phyloP scores from a whole-genome alignment of 2,113 vertebrate genomes.

The Mionectes macconnelli region DNA sequence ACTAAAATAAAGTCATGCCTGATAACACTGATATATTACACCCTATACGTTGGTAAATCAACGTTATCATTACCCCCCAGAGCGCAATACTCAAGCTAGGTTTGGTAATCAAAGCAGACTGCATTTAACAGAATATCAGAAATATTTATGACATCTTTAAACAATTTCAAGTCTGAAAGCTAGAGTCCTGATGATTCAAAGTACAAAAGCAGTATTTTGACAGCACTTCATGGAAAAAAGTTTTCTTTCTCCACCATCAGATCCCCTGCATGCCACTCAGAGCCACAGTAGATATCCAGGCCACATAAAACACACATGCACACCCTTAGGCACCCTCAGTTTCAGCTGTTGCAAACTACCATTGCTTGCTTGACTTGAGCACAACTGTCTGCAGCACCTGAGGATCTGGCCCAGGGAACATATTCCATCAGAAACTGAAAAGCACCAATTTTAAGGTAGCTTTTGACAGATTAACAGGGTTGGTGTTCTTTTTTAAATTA shows the following conservation, averaged over 20 bases:
- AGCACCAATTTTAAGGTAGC: conserved; percentile 45
- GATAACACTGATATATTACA: neutral
- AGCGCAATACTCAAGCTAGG: neutral
- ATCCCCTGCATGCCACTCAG: neutral
- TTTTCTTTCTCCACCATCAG: neutral
- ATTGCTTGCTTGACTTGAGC: neutral
- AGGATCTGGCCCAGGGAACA: neutral
- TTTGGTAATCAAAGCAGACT: conserved; percentile 6
- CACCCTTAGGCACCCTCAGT: neutral
- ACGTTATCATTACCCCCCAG: neutral
- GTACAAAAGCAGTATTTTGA: conserved; percentile 9
- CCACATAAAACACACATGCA: neutral
- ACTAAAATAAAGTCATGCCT: conserved; percentile 14
- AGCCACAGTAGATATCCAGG: neutral
- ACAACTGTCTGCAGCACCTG: neutral
- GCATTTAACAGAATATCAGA: neutral
- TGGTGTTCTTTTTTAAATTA: neutral
- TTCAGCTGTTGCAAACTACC: neutral
- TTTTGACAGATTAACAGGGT: conserved; percentile 33
- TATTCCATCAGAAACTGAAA: conserved; percentile 14
- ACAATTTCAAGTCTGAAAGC: neutral
- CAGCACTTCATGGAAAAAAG: neutral
- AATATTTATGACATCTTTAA: conserved; percentile 53
- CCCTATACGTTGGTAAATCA: neutral
- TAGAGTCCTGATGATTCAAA: conserved; percentile 1